Base-by-base conservation (phyloP, 2,797 vertebrate genomes). In the Neoniphon sammara region DNA sequence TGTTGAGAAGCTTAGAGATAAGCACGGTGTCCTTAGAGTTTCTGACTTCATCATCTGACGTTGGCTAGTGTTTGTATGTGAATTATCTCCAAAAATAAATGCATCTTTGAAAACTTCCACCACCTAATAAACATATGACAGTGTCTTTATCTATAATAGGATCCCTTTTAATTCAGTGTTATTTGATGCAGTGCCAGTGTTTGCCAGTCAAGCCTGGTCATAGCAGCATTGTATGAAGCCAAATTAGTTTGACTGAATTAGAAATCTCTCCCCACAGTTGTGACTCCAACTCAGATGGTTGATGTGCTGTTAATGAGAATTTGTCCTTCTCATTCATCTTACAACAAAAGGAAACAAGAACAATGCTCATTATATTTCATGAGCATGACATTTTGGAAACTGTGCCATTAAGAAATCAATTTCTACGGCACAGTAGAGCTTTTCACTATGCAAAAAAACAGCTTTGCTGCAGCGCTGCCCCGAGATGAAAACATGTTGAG, bases 391-490 rank as follows among this genome's bases (percentile, higher is more conserved):
- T 91, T 91, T 90, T 36, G 25, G 66, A 86, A 87, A 90, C 77
- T 81, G 85, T 86, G 85, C 83, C 88, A 89, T 91, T 85, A 91
- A 88, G 85, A 85, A 91, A 90, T 90, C 86, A 84, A 88, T 90
- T 86, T 89, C 76, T 77, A 58, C 46, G 44, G 73, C 83, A 84
- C 81, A 75, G 84, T 76, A 66, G 71, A 66, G 71, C 49, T 66
- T 83, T 83, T 72, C 55, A 27, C 73, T 70, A 73, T 82, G 82
- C 74, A n/a, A n/a, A 85, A 83, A 87, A 75, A 76, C 68, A 84
- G 82, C 78, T 66, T 42, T 70, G 75, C 77, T 56, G 68, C 71
- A 55, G 68, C 73, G 50, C 81, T 79, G 82, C 75, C 79, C 76
- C 66, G 39, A 85, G 70, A 90, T 85, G 75, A 89, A 87, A 90